Evolutionary conservation across 37 sponge, comb jelly and placozoan genomes (phyloP), one percentile per base, ranked within the genome.

Genomic region (Haliclona indistincta): DNA sequence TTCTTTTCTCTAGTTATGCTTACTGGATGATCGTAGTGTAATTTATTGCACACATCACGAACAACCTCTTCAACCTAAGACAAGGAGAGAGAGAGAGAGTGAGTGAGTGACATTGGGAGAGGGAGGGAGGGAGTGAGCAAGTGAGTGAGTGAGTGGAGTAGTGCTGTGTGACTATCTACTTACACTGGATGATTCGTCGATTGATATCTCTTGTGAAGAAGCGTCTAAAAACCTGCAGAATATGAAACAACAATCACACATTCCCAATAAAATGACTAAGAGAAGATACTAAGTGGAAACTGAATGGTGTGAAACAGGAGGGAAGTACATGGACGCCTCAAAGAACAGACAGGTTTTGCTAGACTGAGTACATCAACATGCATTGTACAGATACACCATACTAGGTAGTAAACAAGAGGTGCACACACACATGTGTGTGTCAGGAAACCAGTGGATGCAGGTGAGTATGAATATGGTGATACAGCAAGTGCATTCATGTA

Each of bases 181-280:
- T 68, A 90, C 91, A 4, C 68, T 51, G 65, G 49, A 74, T 38
- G 86, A 70, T 73, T 77, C 78, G 55, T 90, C 91, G 23, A 81
- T 58, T 15, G 49, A 4, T 4, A 90, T 22, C 1, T 56, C 66
- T 54, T 90, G 84, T 34, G 78, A 78, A 37, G 76, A 70, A 68
- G 71, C 91, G 77, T 90, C 91, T 3, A 90, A 78, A 73, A 90
- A 90, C 51, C 91, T 90, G 38, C 1, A 75, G 25, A 20, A 25
- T 33, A 20, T 3, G 40, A 45, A 4, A 63, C 22, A 20, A 63
- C 38, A 75, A 32, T 41, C n/a, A n/a, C n/a, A n/a, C n/a, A n/a
- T n/a, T n/a, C n/a, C n/a, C n/a, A n/a, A n/a, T n/a, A n/a, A n/a
- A 68, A 43, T 2, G 42, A 22, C 10, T 13, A 23, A 20, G 47